A percentile compares a stretch with the other conserved stretches of the same genome.
Conservation (phyloP, 2,888 invertebrate species). For the Sarcophaga subvicina region DNA sequence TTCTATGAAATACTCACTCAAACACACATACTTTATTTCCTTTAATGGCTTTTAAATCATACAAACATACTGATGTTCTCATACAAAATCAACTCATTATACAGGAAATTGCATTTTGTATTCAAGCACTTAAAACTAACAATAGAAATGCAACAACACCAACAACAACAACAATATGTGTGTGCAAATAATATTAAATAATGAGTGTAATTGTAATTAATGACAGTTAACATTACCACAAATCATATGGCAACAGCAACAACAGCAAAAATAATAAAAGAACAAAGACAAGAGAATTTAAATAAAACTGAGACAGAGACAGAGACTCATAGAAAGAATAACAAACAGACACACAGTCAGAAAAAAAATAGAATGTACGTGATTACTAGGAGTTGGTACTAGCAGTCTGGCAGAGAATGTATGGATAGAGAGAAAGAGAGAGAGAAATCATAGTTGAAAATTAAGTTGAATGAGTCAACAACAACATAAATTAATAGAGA, state of each 20-base stretch:
- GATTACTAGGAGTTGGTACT: too few species aligned
- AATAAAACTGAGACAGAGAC: not conserved
- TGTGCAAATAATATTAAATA: constrained; percentile 55
- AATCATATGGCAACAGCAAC: constrained; percentile 46
- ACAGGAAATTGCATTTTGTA: constrained; percentile 57
- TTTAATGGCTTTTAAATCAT: constrained; percentile 4
- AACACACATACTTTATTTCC: constrained; percentile 21
- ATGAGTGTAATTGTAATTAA: constrained; percentile 66
- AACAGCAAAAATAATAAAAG: constrained; percentile 1
- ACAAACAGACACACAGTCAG: not conserved
- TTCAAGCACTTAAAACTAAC: constrained; percentile 37
- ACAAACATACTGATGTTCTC: not conserved
- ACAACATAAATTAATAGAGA: constrained; percentile 59
- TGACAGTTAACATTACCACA: constrained; percentile 67
- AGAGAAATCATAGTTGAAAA: constrained; percentile 35
- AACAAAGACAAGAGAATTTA: not conserved
- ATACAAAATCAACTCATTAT: constrained; percentile 10
- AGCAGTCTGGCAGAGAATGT: not conserved
- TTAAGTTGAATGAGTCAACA: constrained; percentile 58
- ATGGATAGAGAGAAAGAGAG: constrained; percentile 3
- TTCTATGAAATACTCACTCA: not conserved
- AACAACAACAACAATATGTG: constrained; percentile 2
- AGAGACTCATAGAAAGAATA: not conserved
- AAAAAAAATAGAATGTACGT: not conserved
- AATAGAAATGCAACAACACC: constrained; percentile 37